Conservation (phyloP, 23 tunicate genomes). For the Aplidium turbinatum region DNA sequence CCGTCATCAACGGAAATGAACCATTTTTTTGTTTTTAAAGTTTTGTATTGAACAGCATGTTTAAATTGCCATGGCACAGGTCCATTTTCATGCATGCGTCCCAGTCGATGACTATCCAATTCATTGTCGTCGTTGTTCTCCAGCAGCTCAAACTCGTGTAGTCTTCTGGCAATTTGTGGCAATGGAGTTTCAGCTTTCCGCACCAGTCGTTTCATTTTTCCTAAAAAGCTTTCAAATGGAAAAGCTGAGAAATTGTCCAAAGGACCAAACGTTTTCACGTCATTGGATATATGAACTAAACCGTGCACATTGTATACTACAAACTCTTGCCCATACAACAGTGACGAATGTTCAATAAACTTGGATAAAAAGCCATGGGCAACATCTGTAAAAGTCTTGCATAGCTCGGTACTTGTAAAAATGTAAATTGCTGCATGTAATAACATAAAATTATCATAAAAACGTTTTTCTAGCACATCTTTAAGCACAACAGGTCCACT, state of each 20-base stretch:
- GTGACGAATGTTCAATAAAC: constrained; percentile 34
- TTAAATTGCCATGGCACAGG: too few species aligned
- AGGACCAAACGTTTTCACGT: constrained; percentile 23
- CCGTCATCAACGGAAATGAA: too few species aligned
- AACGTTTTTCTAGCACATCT: neutral
- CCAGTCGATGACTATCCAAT: too few species aligned
- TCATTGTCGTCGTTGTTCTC: too few species aligned
- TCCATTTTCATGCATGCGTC: too few species aligned
- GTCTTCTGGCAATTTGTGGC: constrained; percentile 39
- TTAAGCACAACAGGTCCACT: constrained; percentile 38
- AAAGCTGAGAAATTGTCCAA: constrained; percentile 48
- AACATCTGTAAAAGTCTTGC: neutral
- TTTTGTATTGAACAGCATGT: too few species aligned
- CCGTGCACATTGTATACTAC: constrained; percentile 45
- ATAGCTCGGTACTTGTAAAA: constrained; percentile 7
- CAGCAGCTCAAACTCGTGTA: neutral
- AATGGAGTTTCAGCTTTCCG: constrained; percentile 37
- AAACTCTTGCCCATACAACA: constrained; percentile 21
- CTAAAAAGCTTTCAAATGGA: constrained; percentile 51
- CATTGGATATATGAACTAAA: constrained; percentile 33
- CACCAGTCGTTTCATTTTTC: constrained; percentile 18
- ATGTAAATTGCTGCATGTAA: constrained; percentile 33
- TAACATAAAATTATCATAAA: constrained; percentile 38
- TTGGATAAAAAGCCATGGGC: constrained; percentile 2
- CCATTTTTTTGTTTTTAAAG: too few species aligned